Evolutionary conservation across 1,140 invertebrate genomes (phyloP), one percentile per base, ranked within the genome.

Genomic region (Drosophila persimilis): DNA sequence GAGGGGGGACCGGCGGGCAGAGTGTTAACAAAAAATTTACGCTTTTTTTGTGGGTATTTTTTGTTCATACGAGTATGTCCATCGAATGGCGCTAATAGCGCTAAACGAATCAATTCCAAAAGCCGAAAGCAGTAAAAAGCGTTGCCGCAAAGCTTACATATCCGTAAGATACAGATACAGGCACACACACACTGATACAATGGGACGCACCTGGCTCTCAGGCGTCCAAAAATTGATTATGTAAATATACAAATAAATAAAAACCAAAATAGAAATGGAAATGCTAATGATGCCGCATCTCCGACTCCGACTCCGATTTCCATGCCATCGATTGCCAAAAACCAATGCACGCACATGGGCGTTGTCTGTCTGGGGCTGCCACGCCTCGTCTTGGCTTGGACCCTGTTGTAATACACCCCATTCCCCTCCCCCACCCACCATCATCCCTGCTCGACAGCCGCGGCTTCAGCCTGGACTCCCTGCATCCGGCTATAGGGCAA

Each of bases 81-180:
- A 44, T 62, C 65, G 74, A 77, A 77, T 81, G 73, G 77, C 81
- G 81, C 81, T 86, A 86, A 86, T 86, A 86, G 72, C 74, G 81
- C 81, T 86, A 88, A 86, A 86, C 62, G 77, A 86, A 86, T 86
- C 83, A 86, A 88, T 85, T 85, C 73, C 43, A 57, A 61, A 13
- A 59, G 58, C 59, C 74, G 70, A 80, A 70, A 55, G 79, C 62
- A 62, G 62, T 58, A 59, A 70, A 77, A 86, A 77, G 81, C 35
- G 35, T 64, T 77, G 77, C 81, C 81, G 81, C 81, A 77, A 85
- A 57, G 65, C 67, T 78, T 78, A 83, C 71, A 79, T 72, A 52
- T 73, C 70, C 70, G 70, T 73, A 73, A 56, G 26, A 31, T 20
- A 51, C 62, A 67, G 46, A 61, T 62, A 59, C 59, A 61, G n/a